Evolutionary conservation across 2,113 vertebrate genomes (phyloP), one percentile per base, ranked within the genome.

Genomic region (Micromys minutus): DNA sequence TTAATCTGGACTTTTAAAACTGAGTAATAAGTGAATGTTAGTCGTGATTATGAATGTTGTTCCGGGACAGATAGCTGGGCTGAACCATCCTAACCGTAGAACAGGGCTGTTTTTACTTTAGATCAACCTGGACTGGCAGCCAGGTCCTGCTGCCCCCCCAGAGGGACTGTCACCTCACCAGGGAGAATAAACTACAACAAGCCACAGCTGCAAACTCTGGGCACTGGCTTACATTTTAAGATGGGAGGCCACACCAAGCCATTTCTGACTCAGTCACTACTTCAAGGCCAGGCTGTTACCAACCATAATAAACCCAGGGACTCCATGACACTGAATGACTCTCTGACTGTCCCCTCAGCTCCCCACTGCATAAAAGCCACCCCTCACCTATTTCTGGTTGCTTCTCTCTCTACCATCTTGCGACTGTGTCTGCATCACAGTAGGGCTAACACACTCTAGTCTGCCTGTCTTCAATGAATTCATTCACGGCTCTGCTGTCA

Each of bases 1-100:
- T 81, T 94, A 89, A 72, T 59, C 74, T 21, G 57, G 26, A 39
- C 7, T 87, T 80, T 90, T 69, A 71, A 94, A 94, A 85, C n/a
- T 71, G 93, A 93, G 79, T 72, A 89, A 86, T 93, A 89, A 79
- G 9, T 21, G 29, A 7, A 65, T 86, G 39, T 47, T 55, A 22
- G 83, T 83, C 42, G 79, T 55, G 61, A 75, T 63, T 71, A 39
- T 5, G 22, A 8, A 55, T 24, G 45, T 12, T 26, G 0, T 55
- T 52, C 65, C 29, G 65, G 65, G 85, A 15, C 6, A 36, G 34
- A 39, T 1, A 65, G 65, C 65, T 69, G 63, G 50, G 63, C 45
- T 52, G 45, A n/a, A 34, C 12, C 65, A n/a, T 52, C 65, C 63
- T 87, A 87, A 24, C 45, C 63, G 52, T 36, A 69, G 63, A 69